These are phyloP conservation scores for Spheniscus mendiculus DNA, from an alignment of 2,113 vertebrate species.

Conservation along the genomic window DNA sequence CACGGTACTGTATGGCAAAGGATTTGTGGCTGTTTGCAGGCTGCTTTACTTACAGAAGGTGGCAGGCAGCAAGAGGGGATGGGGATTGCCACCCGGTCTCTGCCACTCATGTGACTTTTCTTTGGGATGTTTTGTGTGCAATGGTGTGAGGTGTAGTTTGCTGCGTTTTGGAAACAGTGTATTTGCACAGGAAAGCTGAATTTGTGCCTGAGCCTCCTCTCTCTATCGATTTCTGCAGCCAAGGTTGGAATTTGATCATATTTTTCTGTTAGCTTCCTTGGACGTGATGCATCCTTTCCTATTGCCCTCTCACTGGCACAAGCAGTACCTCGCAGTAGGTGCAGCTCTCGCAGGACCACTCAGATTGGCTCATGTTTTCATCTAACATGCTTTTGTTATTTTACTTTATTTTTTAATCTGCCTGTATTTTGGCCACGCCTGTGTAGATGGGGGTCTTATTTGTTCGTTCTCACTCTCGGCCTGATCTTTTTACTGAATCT, in stretches of 20 bases:
- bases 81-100: not conserved
- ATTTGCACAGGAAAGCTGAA: not conserved
- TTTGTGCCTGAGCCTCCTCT: not conserved
- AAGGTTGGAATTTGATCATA: not conserved
- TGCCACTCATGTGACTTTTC: not conserved
- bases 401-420: not conserved
- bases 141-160: not conserved
- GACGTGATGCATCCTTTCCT: not conserved
- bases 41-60: not conserved
- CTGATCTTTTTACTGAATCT: not conserved
- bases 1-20: not conserved
- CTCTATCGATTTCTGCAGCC: not conserved
- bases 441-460: not conserved
- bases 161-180: not conserved
- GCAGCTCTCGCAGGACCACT: not conserved
- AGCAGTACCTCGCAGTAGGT: not conserved
- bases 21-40: not conserved
- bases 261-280: not conserved
- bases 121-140: not conserved
- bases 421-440: not conserved
- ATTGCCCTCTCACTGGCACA: not conserved
- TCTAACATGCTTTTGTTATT: not conserved
- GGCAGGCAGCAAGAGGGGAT: not conserved
- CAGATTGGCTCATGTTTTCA: not conserved
- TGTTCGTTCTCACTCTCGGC: not conserved